Base-by-base conservation (phyloP, 2,113 vertebrate species). In the Rhynchomys soricoides region DNA sequence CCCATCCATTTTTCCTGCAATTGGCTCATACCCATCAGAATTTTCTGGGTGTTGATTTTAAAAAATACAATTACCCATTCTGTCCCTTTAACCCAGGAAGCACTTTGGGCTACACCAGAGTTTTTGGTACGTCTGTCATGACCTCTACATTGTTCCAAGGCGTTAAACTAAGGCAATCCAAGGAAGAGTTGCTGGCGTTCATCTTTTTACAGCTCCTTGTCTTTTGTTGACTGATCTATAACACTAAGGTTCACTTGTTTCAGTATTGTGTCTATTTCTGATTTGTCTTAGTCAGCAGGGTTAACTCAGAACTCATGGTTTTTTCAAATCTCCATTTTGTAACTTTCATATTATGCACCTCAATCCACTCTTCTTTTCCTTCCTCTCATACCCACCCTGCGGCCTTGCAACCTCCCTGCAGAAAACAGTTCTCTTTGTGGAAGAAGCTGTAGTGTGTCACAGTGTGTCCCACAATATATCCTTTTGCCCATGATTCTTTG, bases 31-130 rank as follows among this genome's bases (percentile, higher is more conserved):
- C 6, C 1, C 5, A 31, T 82, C 31, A 86, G 68, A 70, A 87
- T 94, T 66, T 92, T 57, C 73, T 95, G 57, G 12, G 5, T 93
- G 24, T 50, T 89, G 15, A 64, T 86, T 79, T 59, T 4, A 34
- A 86, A 83, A 57, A 74, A 15, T 12, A 40, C 24, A 37, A 68
- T 50, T 13, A 50, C 59, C 37, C 86, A 16, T 52, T 86, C 26
- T 68, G 12, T 78, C 71, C 71, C 43, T 34, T 90, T 7, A 83
- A 52, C 52, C 34, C 3, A 52, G 9, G 13, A 31, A 62, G 10
- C 22, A 31, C 43, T 2, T 52, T 40, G 62, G 62, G 13, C 24
- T 43, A 8, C 5, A 0, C 3, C 24, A 68, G 1, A 1, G 19
- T 45, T 91, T 9, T 62, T 74, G 45, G 13, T 37, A 19, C 12